Base-by-base conservation (phyloP, 2,113 vertebrate genomes). In the Corythaeola cristata region DNA sequence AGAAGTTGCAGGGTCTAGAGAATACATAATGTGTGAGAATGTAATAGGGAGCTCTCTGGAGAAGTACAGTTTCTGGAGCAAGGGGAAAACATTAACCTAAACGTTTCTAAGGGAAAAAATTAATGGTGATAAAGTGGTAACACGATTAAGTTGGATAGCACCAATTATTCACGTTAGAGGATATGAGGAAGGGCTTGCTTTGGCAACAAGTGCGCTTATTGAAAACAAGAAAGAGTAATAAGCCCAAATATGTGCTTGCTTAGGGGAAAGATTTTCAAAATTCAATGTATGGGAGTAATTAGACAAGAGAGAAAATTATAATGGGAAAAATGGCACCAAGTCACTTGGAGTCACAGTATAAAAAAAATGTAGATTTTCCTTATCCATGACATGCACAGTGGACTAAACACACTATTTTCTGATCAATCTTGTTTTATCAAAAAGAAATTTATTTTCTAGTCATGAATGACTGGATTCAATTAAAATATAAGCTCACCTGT, bases 111-210 rank as follows among this genome's bases (percentile, higher is more conserved):
- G 37, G 78, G 50, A 39, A 52, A 87, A 78, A 90, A 64, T 26
- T 95, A 97, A 97, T 80, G 81, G 89, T 91, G 97, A 97, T 95
- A 67, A 93, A 98, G 84, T 64, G 23, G 67, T 47, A 72, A 93
- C 39, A 75, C 58, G 55, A 84, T 90, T 89, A n/a, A 80, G 35
- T 62, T 93, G 92, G 94, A 90, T 76, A 39, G 88, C 89, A 79
- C 60, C 84, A 84, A 92, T 96, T 74, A 90, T 44, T 98, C 96
- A 85, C 15, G 27, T 66, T 76, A 39, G 81, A 28, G 41, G 26
- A 89, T n/a, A 60, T 75, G 71, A 95, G 49, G 44, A 92, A 82
- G 79, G 68, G 63, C 74, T 96, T 95, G 91, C 91, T 94, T 96
- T 56, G 92, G 68, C 72, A 92, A 20, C 59, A 89, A 88, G 72